These are phyloP conservation scores for Tenthredo mesomela DNA, from an alignment of 2,888 invertebrate genomes.

Conservation along the genomic window DNA sequence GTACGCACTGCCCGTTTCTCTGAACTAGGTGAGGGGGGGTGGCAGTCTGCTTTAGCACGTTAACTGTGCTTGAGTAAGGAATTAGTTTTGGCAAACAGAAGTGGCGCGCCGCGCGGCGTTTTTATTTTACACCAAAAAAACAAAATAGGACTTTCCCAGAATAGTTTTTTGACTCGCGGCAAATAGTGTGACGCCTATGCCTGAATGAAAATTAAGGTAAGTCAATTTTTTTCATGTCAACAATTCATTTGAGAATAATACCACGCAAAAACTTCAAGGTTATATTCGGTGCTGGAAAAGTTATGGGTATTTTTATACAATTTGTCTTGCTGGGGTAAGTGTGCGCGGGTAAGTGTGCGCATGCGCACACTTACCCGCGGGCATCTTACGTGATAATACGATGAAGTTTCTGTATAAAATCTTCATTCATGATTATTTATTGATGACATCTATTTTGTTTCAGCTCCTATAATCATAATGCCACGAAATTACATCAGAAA, in stretches of 20 bases:
- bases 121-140: no score
- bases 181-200: no score
- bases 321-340: conserved; percentile 44
- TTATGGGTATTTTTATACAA: background rate
- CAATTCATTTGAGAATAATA: conserved; percentile 5
- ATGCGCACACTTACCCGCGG: conserved; percentile 48
- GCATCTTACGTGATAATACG: background rate
- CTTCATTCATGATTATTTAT: no score
- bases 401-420: no score
- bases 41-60: no score
- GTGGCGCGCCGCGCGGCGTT: no score
- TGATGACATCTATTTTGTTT: conserved; percentile 25
- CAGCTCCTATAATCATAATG: conserved; percentile 11
- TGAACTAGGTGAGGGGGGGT: no score
- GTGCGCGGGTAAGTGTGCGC: conserved; percentile 55
- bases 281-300: background rate
- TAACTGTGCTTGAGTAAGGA: no score
- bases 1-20: conserved; percentile 9
- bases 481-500: conserved; percentile 31
- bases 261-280: background rate
- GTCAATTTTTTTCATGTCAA: conserved; percentile 4
- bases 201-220: background rate
- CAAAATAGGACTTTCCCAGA: no score
- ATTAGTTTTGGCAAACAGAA: no score
- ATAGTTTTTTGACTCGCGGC: no score